Percentiles rank a stretch among this genome's conserved stretches.
Evolutionary conservation across 2,113 vertebrate genomes (phyloP).

Genomic region (Oncorhynchus tshawytscha): DNA sequence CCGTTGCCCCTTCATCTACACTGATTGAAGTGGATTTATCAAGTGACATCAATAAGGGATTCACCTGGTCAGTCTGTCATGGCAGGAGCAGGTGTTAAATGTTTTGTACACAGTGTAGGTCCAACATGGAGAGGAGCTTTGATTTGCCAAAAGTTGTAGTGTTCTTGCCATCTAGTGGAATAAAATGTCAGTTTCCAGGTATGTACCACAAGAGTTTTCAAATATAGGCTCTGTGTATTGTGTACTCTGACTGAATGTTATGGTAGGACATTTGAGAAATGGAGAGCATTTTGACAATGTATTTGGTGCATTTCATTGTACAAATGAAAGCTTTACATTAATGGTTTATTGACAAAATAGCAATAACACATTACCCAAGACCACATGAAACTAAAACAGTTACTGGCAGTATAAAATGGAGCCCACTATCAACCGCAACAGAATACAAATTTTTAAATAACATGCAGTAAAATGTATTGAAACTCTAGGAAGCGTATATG

Average conservation of each 20-base stretch:
- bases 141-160: background rate
- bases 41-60: no score
- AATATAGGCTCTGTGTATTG: no score
- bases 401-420: constrained; percentile 4
- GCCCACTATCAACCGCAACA: background rate
- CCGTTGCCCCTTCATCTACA: no score
- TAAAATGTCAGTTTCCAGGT: background rate
- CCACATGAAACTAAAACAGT: background rate
- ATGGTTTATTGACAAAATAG: background rate
- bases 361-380: background rate
- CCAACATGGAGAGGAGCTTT: background rate
- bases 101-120: no score
- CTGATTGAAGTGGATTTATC: no score
- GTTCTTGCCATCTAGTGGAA: constrained; percentile 53
- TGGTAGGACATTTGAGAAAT: background rate
- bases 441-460: background rate
- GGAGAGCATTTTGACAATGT: background rate
- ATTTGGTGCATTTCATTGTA: background rate
- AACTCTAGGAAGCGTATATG: background rate
- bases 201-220: background rate
- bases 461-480: background rate
- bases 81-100: no score
- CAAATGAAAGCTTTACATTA: background rate
- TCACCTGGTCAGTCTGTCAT: no score
- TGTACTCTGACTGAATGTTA: background rate